Base-by-base conservation (phyloP, 2,797 vertebrate genomes). In the Rhabdophis nuchalis region DNA sequence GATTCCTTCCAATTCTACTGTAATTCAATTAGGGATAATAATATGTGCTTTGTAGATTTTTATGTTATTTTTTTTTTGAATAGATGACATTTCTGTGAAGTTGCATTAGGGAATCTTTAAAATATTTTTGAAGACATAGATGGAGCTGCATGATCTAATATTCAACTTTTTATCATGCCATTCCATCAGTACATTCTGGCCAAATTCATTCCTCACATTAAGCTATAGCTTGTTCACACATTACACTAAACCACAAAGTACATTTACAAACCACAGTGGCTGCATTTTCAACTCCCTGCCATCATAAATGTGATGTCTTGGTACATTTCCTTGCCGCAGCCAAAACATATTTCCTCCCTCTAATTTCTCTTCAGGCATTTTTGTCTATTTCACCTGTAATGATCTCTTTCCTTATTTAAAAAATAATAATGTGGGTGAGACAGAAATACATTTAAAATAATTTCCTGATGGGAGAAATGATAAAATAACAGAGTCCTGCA, bases 91-190 rank as follows among this genome's bases (percentile, higher is more conserved):
- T 72, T 72, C 8, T 72, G 16, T 72, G 32, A 72, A 36, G 32
- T 72, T 36, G 16, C 68, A 36, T 36, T 72, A 8, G 36, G 68
- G 8, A 72, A 72, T 36, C 68, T 20, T 94, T 23, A 1, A 92
- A 93, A 92, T 93, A 92, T 94, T 95, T 93, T 16, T 1, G 0
- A 93, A 89, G 32, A 2, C 36, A 72, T 72, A 41, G 16, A 36
- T 36, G 68, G 16, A 72, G 32, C 32, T 41, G 16, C 32, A 36
- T 72, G 32, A 72, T 36, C 32, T 36, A 72, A 72, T 16, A 72
- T 20, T 36, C 32, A 20, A 32, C 7, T 36, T 72, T 36, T 72
- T 36, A 72, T 72, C 68, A 20, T 72, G 32, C 36, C 7, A 36
- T 72, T 32, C 18, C 32, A 72, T 72, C 68, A 72, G 68, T 72